Evolutionary conservation across 2,113 vertebrate genomes (phyloP).

Genomic region (Uria lomvia): DNA sequence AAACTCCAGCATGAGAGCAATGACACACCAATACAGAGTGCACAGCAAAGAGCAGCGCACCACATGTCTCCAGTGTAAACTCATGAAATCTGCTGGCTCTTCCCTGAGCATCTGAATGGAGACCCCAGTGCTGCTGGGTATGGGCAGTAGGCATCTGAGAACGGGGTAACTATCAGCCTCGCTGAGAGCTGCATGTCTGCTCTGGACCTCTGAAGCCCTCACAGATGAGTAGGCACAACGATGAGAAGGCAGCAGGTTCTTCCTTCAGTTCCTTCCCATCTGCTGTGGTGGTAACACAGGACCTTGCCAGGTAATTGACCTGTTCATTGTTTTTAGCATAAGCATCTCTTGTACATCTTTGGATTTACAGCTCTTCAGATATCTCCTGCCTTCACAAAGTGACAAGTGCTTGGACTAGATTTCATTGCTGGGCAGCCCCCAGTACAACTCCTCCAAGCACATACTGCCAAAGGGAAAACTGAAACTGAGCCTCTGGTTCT

Average conservation of each 20-base stretch:
- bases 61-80: accelerated
- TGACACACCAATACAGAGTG: neutral
- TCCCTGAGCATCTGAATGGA: neutral
- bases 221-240: neutral
- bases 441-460: neutral
- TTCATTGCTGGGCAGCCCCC: neutral
- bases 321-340: neutral
- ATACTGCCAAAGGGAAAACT: neutral
- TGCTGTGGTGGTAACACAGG: neutral
- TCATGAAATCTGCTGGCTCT: neutral
- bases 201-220: neutral
- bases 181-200: neutral
- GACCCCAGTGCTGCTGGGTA: neutral
- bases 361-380: neutral
- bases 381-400: neutral
- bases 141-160: no score
- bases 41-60: neutral
- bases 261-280: neutral
- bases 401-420: neutral
- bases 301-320: neutral
- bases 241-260: neutral
- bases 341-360: neutral
- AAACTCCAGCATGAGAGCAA: neutral
- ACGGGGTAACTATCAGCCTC: neutral
- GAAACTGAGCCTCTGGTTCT: neutral